phyloP scores from a whole-genome alignment of 2,113 vertebrate species.

The Silurus meridionalis region DNA sequence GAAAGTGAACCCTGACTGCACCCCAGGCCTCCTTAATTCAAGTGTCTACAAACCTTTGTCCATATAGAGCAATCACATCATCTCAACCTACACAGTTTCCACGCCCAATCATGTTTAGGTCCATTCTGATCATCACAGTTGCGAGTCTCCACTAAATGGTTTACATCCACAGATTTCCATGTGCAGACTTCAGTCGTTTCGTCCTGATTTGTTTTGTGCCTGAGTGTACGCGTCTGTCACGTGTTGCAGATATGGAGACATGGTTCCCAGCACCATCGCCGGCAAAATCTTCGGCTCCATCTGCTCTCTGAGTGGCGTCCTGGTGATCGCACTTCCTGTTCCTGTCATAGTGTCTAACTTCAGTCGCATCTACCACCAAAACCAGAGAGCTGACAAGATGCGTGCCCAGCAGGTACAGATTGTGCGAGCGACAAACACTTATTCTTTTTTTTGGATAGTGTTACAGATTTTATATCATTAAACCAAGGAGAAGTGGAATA shows the following conservation, averaged over 20 bases:
- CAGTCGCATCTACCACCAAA: slow-evolving; percentile 92
- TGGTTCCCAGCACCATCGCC: slow-evolving; percentile 90
- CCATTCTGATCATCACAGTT: too few relatives aligned
- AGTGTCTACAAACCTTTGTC: too few relatives aligned
- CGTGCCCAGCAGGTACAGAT: slow-evolving; percentile 82
- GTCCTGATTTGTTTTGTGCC: neutral
- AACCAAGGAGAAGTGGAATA: neutral
- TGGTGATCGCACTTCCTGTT: slow-evolving; percentile 87
- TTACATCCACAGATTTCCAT: too few relatives aligned
- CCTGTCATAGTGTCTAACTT: slow-evolving; percentile 92
- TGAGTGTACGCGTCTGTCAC: slow-evolving; percentile 35
- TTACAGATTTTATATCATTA: neutral
- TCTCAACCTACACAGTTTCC: too few relatives aligned
- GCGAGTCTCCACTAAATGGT: too few relatives aligned
- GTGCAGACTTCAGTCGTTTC: neutral
- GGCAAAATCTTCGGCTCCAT: slow-evolving; percentile 90
- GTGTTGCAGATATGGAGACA: slow-evolving; percentile 79
- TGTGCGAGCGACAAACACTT: neutral
- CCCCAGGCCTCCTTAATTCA: too few relatives aligned
- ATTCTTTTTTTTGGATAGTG: neutral
- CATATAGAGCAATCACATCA: too few relatives aligned
- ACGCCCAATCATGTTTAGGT: too few relatives aligned
- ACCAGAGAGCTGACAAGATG: slow-evolving; percentile 88
- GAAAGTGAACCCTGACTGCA: too few relatives aligned
- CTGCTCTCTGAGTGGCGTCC: slow-evolving; percentile 86